Evolutionary conservation across 2,888 invertebrate species (phyloP), one percentile per base, ranked within the genome.

Genomic region (Drosophila fungiperda): DNA sequence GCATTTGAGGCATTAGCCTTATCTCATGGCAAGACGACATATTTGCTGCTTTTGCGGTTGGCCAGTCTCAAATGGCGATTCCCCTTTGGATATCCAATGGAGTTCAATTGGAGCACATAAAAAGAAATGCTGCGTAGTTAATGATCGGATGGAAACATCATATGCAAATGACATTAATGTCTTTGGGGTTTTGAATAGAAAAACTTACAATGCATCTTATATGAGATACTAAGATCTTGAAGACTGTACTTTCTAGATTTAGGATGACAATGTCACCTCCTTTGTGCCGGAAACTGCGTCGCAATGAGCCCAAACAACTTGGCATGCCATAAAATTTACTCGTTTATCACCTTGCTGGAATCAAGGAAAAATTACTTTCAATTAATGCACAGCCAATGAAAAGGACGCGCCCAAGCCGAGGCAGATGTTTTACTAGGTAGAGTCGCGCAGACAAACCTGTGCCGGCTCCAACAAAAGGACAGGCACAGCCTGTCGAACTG

Each of bases 331-430:
- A 61, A 58, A 52, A 62, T 70, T 11, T 36, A 68, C 50, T 23
- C 20, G 79, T 61, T 72, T 85, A 85, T 88, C 83, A 80, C 58
- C 67, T 81, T 68, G 73, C 66, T 57, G 75, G 64, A 70, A 83
- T 83, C 83, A 32, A 53, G 29, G 62, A 68, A 78, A 78, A 86
- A 89, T 84, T 86, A 78, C 85, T 69, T 84, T 89, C 89, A 89
- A 89, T 89, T 89, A 87, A 81, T 73, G 77, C 73, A 53, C 53
- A 49, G 69, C 64, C 87, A 74, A 42, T 63, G 36, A 53, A 61
- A 79, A 73, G 88, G 83, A 80, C 86, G 55, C 78, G 66, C 60
- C 68, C 59, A 42, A 23, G 23, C n/a, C 15, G 35, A 64, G 78
- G 73, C 85, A 86, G 87, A 89, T 86, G 89, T 87, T 87, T 82